Evolutionary conservation across 2,888 invertebrate species (phyloP), one percentile per base, ranked within the genome.

Genomic region (Chrysina gloriosa): DNA sequence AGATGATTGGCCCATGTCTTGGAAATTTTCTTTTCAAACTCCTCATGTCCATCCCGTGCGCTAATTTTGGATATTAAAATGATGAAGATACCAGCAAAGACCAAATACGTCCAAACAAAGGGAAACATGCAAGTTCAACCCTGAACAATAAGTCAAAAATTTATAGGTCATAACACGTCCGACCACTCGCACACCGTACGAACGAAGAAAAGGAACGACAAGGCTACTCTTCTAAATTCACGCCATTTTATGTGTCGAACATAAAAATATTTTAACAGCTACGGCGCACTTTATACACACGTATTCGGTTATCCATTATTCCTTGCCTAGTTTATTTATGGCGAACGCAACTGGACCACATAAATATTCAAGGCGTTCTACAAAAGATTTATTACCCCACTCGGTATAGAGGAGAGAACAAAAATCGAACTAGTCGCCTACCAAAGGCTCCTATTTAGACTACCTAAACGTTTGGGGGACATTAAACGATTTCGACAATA

Each of bases 261-360:
- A 23, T 48, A 48, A 48, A 48, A 47, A 48, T 48, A 48, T 48
- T 48, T 48, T 48, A 50, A 27, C 48, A 50, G 19, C 48, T 9
- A 48, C 23, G 16, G 14, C 39, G 4, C 14, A 11, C 14, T 11
- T 6, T 2, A 5, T 39, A 39, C 39, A 9, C 14, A 39, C 11
- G 14, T 16, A 16, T 14, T 16, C 42, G 16, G 42, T 1, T 11
- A 42, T 19, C 42, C 16, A 42, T 42, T 42, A 14, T 42, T 42
- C 16, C 14, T 7, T 16, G 9, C 50, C 14, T 27, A 25, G 27
- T 27, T 50, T 50, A 50, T 50, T 50, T 50, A 50, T 27, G 50
- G 14, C 50, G 9, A 25, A 50, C 27, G 27, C 25, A 48, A 48
- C 48, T 23, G 48, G 48, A 48, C 48, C 9, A 48, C 48, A 25